Evolutionary conservation across 35 echinoderm and acorn worm genomes (phyloP).

Genomic region (Strongylocentrotus purpuratus): DNA sequence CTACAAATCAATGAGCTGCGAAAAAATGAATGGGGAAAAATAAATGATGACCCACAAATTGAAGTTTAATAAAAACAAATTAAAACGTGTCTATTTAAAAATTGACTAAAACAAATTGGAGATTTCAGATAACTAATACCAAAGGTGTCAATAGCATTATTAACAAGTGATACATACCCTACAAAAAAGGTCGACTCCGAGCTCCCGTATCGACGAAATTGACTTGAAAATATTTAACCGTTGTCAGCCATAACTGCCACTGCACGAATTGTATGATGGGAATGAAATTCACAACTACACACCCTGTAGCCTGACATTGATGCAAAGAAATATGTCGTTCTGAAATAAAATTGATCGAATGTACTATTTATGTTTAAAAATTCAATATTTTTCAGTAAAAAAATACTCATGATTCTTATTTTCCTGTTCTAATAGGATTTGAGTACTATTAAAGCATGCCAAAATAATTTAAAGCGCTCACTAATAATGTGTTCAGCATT

Average conservation of each 20-base stretch:
- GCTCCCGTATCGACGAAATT: too few relatives aligned
- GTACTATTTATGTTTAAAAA: not conserved
- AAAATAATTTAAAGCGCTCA: too few relatives aligned
- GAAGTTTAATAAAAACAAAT: not conserved
- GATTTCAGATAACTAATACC: not conserved
- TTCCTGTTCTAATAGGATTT: too few relatives aligned
- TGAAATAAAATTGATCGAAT: not conserved
- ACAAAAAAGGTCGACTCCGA: too few relatives aligned
- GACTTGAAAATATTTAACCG: conserved; percentile 7
- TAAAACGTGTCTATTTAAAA: not conserved
- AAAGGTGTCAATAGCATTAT: not conserved
- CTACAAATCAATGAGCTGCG: not conserved
- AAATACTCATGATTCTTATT: too few relatives aligned
- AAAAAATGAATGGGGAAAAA: not conserved
- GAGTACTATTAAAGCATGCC: too few relatives aligned
- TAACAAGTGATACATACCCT: not conserved
- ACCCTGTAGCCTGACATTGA: not conserved
- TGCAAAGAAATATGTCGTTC: not conserved
- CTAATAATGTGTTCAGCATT: too few relatives aligned
- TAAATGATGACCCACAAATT: not conserved
- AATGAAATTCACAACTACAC: not conserved
- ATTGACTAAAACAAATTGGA: not conserved
- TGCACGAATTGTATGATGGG: conserved; percentile 50
- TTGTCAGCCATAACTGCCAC: conserved; percentile 56
- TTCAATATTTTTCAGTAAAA: not conserved